phyloP scores from a whole-genome alignment of 1,140 invertebrate species.

The Elysia chlorotica region DNA sequence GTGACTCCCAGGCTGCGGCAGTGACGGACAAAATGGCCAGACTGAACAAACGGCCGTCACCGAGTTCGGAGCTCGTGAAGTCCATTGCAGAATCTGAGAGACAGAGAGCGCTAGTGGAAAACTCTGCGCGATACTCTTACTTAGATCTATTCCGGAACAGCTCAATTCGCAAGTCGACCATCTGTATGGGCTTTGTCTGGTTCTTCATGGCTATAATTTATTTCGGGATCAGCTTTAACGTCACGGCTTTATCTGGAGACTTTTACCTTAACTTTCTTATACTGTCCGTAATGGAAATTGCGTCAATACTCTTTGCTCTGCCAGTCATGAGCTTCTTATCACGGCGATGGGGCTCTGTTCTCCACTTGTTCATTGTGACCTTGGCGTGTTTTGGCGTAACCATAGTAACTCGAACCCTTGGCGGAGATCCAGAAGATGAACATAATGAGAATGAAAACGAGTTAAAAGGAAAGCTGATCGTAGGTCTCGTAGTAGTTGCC shows the following conservation, averaged over 20 bases:
- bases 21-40: neutral
- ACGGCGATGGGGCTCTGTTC: neutral
- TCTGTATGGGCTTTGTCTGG: neutral
- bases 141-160: neutral
- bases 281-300: neutral
- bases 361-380: neutral
- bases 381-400: neutral
- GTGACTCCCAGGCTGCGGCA: neutral
- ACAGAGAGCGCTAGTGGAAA: neutral
- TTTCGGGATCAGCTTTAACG: neutral
- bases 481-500: neutral
- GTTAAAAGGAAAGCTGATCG: too few relatives aligned
- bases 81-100: neutral
- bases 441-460: too few relatives aligned
- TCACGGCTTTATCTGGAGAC: neutral
- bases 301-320: neutral
- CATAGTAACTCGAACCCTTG: neutral
- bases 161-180: neutral
- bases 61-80: neutral
- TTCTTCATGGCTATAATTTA: neutral
- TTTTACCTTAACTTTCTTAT: conserved; percentile 1
- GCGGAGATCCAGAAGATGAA: neutral
- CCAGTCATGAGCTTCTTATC: neutral
- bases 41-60: neutral
- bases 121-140: neutral